Evolutionary conservation across 2,888 invertebrate species (phyloP).

Genomic region (Agrochola lychnidis): DNA sequence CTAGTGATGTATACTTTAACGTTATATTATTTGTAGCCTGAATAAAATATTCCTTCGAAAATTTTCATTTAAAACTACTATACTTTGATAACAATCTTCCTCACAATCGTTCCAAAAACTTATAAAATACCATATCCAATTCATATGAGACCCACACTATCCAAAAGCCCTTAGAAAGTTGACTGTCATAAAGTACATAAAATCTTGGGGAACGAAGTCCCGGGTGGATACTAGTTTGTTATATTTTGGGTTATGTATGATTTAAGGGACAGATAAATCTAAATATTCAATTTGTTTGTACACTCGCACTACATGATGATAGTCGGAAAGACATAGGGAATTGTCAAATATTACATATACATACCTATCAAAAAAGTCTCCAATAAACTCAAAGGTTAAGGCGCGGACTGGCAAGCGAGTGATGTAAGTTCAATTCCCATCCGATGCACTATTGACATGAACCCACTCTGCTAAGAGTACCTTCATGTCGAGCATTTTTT

Average conservation of each 20-base stretch:
- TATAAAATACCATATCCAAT: background rate
- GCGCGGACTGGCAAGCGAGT: background rate
- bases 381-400: background rate
- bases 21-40: conserved; percentile 32
- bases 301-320: background rate
- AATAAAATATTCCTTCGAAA: conserved; percentile 11
- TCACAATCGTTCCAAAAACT: background rate
- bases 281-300: conserved; percentile 38
- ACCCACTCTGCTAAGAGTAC: background rate
- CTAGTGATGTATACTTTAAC: conserved; percentile 38
- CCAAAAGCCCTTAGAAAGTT: conserved; percentile 23
- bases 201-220: conserved; percentile 61
- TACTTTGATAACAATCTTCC: background rate
- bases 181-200: conserved; percentile 46
- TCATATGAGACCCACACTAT: conserved; percentile 12
- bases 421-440: background rate
- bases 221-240: conserved; percentile 62
- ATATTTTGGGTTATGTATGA: conserved; percentile 62
- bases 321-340: background rate
- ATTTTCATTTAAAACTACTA: background rate
- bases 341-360: background rate
- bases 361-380: background rate
- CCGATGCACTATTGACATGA: background rate
- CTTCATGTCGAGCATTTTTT: background rate
- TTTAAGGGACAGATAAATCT: conserved; percentile 56